Percentiles rank a stretch among this genome's conserved stretches.
Evolutionary conservation across 1,140 invertebrate species (phyloP).

Genomic region (Glossosoma conforme): DNA sequence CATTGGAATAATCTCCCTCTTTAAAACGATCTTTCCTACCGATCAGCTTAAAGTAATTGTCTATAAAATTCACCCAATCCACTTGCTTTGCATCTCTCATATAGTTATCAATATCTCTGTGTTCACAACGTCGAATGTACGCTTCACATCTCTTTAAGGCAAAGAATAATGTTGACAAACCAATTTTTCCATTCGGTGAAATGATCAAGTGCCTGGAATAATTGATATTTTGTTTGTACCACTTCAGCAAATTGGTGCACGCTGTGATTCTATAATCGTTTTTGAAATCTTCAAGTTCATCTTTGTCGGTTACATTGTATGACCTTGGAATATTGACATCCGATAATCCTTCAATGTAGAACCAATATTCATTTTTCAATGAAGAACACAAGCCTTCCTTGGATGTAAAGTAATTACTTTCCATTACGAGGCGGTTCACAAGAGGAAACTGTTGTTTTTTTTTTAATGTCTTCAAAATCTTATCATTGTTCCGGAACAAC

Average conservation of each 20-base stretch:
- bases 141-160: constrained; percentile 54
- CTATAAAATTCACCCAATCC: constrained; percentile 71
- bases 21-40: constrained; percentile 40
- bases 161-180: constrained; percentile 50
- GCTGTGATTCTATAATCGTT: constrained; percentile 69
- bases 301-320: constrained; percentile 47
- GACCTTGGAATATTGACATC: constrained; percentile 54
- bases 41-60: constrained; percentile 50
- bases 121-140: constrained; percentile 44
- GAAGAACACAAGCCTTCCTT: constrained; percentile 58
- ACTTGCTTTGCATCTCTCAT: constrained; percentile 37
- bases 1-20: constrained; percentile 42
- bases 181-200: constrained; percentile 43
- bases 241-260: constrained; percentile 75
- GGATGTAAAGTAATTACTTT: constrained; percentile 52
- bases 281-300: constrained; percentile 50
- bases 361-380: constrained; percentile 56
- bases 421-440: constrained; percentile 53
- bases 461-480: constrained; percentile 39
- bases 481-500: constrained; percentile 36
- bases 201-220: background rate
- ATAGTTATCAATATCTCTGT: constrained; percentile 50
- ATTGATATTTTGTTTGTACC: constrained; percentile 55
- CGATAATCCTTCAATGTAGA: constrained; percentile 50
- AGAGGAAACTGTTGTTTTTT: constrained; percentile 41